These are phyloP conservation scores for Sycobia sp. DNA, from an alignment of 1,140 invertebrate species.

Conservation along the genomic window DNA sequence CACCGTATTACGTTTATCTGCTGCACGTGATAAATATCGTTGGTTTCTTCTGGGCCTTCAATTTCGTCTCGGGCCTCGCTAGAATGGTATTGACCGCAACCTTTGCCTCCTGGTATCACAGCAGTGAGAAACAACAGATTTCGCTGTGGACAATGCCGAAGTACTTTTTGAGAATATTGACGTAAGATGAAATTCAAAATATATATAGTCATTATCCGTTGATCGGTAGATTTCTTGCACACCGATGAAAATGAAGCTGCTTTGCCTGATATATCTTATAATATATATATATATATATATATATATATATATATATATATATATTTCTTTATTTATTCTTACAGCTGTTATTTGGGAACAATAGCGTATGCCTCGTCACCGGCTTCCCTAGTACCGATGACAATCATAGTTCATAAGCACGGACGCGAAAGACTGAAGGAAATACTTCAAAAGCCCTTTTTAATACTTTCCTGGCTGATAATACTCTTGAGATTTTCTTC, in stretches of 20 bases:
- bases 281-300: no score
- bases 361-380: conserved; percentile 3
- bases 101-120: conserved; percentile 17
- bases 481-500: conserved; percentile 2
- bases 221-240: no score
- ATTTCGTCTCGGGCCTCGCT: neutral
- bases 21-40: neutral
- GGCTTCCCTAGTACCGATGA: neutral
- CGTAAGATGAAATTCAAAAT: neutral
- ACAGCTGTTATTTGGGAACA: conserved; percentile 6
- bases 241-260: no score
- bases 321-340: neutral
- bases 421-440: neutral
- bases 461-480: neutral
- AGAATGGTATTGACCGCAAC: conserved; percentile 6
- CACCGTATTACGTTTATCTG: neutral
- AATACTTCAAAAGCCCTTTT: neutral
- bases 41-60: conserved; percentile 4
- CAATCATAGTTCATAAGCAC: neutral
- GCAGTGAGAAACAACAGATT: neutral
- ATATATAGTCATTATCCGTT: neutral
- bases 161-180: neutral
- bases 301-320: neutral
- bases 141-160: neutral
- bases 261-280: no score